A percentile compares a stretch with the other conserved stretches of the same genome.
Evolutionary conservation across 1,140 invertebrate species (phyloP).

Genomic region (Leptoteleia sp.): DNA sequence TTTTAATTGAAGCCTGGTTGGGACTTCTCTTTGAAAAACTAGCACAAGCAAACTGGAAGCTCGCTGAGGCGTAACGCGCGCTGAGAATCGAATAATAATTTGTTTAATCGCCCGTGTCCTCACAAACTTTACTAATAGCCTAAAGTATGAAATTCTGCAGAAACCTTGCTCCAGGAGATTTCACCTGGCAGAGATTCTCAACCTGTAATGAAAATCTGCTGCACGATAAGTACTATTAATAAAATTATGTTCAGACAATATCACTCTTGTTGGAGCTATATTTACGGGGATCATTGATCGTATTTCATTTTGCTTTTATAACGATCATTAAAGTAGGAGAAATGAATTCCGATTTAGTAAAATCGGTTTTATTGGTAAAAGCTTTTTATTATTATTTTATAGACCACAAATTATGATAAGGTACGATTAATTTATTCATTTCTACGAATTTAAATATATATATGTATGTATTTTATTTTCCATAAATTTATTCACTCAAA

Average conservation of each 20-base stretch:
- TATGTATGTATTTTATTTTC: too few relatives aligned
- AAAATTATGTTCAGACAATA: constrained; percentile 15
- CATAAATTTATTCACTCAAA: too few relatives aligned
- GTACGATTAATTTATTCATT: too few relatives aligned
- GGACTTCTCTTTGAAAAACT: constrained; percentile 63
- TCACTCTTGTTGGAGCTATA: background rate
- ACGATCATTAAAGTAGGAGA: too few relatives aligned
- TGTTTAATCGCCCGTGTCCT: constrained; percentile 69
- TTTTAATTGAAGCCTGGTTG: constrained; percentile 60
- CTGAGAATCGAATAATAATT: constrained; percentile 70
- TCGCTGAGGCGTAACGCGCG: constrained; percentile 56
- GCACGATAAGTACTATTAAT: constrained; percentile 14
- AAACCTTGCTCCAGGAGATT: constrained; percentile 37
- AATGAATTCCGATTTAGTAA: too few relatives aligned
- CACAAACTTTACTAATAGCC: constrained; percentile 68
- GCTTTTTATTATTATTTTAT: too few relatives aligned
- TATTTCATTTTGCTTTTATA: background rate
- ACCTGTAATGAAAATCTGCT: constrained; percentile 37
- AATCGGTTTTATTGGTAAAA: constrained; percentile 10
- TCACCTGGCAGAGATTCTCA: constrained; percentile 53
- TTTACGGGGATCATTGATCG: background rate
- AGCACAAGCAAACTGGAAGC: constrained; percentile 59
- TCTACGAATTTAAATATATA: too few relatives aligned
- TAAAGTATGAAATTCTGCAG: constrained; percentile 65
- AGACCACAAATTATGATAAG: too few relatives aligned